Conservation (phyloP, 1,140 invertebrate species). For the Drosophila pachea region DNA sequence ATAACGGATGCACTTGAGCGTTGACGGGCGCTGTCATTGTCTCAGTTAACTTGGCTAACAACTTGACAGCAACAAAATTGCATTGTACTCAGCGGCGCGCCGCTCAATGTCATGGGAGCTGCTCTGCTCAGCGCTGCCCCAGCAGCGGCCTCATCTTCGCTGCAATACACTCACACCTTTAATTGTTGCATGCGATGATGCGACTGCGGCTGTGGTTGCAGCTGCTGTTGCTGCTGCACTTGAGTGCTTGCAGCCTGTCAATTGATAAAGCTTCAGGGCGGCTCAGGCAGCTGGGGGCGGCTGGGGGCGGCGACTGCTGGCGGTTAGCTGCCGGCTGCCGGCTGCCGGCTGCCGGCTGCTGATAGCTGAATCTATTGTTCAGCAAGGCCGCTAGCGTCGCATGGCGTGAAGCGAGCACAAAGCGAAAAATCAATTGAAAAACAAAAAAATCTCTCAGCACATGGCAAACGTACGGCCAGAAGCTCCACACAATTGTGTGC, state of each 20-base stretch:
- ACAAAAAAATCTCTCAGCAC: constrained; percentile 9
- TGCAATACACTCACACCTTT: constrained; percentile 60
- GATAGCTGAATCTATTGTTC: constrained; percentile 69
- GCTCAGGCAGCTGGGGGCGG: constrained; percentile 33
- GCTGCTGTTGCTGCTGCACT: constrained; percentile 55
- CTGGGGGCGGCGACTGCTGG: constrained; percentile 28
- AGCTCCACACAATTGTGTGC: constrained; percentile 10
- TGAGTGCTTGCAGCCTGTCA: constrained; percentile 68
- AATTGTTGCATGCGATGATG: constrained; percentile 65
- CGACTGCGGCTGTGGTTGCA: constrained; percentile 10
- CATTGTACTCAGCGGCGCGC: constrained; percentile 51
- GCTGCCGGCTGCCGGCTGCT: constrained; percentile 20
- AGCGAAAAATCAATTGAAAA: constrained; percentile 49
- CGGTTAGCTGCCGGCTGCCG: no score
- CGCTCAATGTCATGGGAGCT: constrained; percentile 74
- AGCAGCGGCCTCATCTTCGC: constrained; percentile 43
- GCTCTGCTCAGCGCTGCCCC: constrained; percentile 31
- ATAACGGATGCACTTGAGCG: constrained; percentile 75
- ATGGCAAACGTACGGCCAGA: constrained; percentile 12
- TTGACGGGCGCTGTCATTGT: constrained; percentile 63
- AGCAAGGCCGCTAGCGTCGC: constrained; percentile 75
- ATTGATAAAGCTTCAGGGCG: constrained; percentile 66
- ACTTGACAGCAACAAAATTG: constrained; percentile 46
- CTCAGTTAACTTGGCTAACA: constrained; percentile 62
- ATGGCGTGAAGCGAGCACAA: constrained; percentile 64